Base-by-base conservation (phyloP, 2,888 invertebrate species). In the Ichneumon xanthorius region DNA sequence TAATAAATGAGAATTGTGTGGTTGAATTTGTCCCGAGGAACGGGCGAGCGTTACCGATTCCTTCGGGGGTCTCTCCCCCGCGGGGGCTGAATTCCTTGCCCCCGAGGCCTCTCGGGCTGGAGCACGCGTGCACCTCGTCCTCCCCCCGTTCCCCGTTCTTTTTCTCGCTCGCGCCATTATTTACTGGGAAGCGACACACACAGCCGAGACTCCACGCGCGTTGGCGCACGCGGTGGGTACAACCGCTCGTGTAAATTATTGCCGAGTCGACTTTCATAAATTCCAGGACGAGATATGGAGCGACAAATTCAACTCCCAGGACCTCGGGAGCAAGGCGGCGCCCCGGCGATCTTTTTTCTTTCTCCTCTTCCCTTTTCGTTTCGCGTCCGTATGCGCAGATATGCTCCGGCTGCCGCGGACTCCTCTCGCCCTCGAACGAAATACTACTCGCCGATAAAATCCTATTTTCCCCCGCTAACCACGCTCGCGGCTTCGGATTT, bases 291-390 rank as follows among this genome's bases (percentile, higher is more conserved):
- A 91, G 91, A 91, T 91, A 91, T 91, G 91, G 91, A 91, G 91
- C 91, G 91, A 91, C 91, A 91, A 91, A 91, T 91, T 91, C 90
- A 90, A 89, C 90, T 91, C 90, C 87, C 88, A 80, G 89, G 88
- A 86, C 87, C 89, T 77, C 80, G 80, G 76, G 53, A 84, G 65
- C 67, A 48, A 79, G 77, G 40, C 73, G 88, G 89, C 88, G 89
- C 87, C 86, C 87, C 19, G 72, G 72, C 33, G 33, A 48, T 55
- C 19, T 55, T 77, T 72, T 82, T 75, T 19, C 67, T 63, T 14
- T 11, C 61, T 30, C 50, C 58, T 19, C 55, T 26, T 19, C 37
- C 4, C 14, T 67, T 58, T 55, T 73, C 26, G 4, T 45, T 67
- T 67, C 67, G 40, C 22, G 14, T 40, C 14, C 37, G 19, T 40